Base-by-base conservation (phyloP, 2,113 vertebrate species). In the Cygnus atratus region DNA sequence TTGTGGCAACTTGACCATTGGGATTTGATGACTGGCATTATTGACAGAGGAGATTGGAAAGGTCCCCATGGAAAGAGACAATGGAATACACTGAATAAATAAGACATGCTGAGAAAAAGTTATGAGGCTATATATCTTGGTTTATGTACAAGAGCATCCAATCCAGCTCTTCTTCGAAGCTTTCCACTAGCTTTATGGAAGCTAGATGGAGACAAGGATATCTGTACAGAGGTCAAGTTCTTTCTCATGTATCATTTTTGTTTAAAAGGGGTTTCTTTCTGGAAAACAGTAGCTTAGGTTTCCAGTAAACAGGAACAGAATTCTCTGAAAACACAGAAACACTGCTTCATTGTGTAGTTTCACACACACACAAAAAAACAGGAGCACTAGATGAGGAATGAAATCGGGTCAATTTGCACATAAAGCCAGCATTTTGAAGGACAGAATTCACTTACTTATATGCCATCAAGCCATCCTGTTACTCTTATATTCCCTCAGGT, bases 121-220 rank as follows among this genome's bases (percentile, higher is more conserved):
- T 96, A 95, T 90, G 82, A 88, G 91, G 77, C 80, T 79, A 72
- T 97, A 95, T 96, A 87, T 96, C 87, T 87, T 91, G 48, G 43
- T 95, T 95, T 96, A 87, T 66, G 84, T 71, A 71, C 46, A 87
- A 75, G 31, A 93, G 12, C 70, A 29, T 81, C 54, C 54, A 90
- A 65, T 35, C 35, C 68, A 78, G 21, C 54, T 92, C 76, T 92
- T 28, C 39, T 61, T 68, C 86, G 90, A 67, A 90, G 50, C 2
- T 93, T 93, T 79, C 62, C 19, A 76, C 76, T 29, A 50, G 55
- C 58, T 96, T 92, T 93, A 82, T 93, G 17, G 11, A 81, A 90
- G 35, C 44, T 92, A 50, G 43, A 79, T 81, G 41, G 54, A 88
- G 76, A 78, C 70, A 93, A 90, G 83, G 72, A 37, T 90, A 75